A percentile compares a stretch with the other conserved stretches of the same genome.
phyloP scores from a whole-genome alignment of 2,888 invertebrate genomes.

The Caenorhabditis drosophilae region DNA sequence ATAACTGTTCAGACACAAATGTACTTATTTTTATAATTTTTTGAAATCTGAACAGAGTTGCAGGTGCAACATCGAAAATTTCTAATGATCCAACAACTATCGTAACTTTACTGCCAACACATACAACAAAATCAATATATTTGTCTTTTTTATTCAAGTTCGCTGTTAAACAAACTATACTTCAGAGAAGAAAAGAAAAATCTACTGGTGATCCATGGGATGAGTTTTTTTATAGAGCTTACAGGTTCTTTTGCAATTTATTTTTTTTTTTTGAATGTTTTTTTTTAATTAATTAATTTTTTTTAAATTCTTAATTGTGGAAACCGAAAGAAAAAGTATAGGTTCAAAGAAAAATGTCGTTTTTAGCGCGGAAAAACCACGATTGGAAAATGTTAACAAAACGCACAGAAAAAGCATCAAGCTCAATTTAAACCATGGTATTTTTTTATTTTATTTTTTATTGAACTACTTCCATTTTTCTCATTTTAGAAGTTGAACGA shows the following conservation, averaged over 20 bases:
- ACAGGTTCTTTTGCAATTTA: too few relatives aligned
- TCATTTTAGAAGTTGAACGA: constrained; percentile 21
- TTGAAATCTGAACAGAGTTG: not conserved
- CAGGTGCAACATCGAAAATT: constrained; percentile 1
- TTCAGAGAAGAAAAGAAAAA: constrained; percentile 18
- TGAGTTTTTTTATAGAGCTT: constrained; percentile 28
- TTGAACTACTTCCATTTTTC: too few relatives aligned
- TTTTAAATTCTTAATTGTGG: too few relatives aligned
- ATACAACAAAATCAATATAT: constrained; percentile 25
- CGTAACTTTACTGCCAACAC: constrained; percentile 21
- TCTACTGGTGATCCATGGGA: constrained; percentile 31
- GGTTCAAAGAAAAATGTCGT: too few relatives aligned
- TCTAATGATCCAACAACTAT: constrained; percentile 12
- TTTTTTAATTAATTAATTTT: too few relatives aligned
- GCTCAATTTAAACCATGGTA: constrained; percentile 17
- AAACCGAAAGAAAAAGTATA: too few relatives aligned
- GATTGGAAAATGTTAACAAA: constrained; percentile 11
- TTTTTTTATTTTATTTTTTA: too few relatives aligned
- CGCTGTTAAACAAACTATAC: constrained; percentile 33
- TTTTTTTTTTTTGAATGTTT: too few relatives aligned
- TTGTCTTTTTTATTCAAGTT: constrained; percentile 29
- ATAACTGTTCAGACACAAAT: too few relatives aligned
- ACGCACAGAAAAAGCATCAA: constrained; percentile 13
- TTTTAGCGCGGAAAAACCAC: constrained; percentile 22
- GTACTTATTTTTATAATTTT: constrained; percentile 11